phyloP scores from a whole-genome alignment of 2,888 invertebrate genomes.

The Entomobrya multifasciata region DNA sequence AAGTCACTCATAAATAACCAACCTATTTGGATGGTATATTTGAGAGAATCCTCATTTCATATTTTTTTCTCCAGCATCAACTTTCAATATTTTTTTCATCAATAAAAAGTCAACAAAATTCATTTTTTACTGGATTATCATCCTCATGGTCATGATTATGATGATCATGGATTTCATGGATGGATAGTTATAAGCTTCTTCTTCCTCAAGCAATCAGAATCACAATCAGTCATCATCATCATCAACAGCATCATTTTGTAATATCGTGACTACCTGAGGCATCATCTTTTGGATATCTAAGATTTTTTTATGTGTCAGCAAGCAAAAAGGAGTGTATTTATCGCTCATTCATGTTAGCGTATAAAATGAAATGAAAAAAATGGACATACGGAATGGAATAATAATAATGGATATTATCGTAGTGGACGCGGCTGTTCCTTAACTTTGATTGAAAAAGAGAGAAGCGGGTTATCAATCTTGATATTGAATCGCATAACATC shows the following conservation, averaged over 20 bases:
- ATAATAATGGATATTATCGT: not conserved
- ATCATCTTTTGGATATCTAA: not conserved
- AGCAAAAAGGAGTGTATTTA: conserved; percentile 18
- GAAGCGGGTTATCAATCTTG: conserved; percentile 8
- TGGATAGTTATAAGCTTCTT: not conserved
- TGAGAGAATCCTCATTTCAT: not conserved
- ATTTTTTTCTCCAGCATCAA: not conserved
- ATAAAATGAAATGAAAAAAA: not conserved
- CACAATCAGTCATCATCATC: not conserved
- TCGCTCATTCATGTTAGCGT: conserved; percentile 25
- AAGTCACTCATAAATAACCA: conserved; percentile 14
- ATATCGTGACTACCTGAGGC: conserved; percentile 33
- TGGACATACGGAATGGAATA: not conserved
- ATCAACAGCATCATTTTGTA: not conserved
- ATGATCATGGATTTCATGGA: no score
- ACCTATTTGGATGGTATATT: not conserved
- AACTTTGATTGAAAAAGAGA: conserved; percentile 18
- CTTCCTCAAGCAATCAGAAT: conserved; percentile 8
- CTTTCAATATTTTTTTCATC: no score
- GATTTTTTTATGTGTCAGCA: not conserved
- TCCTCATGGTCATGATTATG: not conserved
- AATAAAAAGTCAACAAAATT: no score
- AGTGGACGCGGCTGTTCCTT: not conserved
- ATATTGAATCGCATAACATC: no score
- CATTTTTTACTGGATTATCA: not conserved